Evolutionary conservation across 2,113 vertebrate genomes (phyloP).

Genomic region (Etheostoma cragini): DNA sequence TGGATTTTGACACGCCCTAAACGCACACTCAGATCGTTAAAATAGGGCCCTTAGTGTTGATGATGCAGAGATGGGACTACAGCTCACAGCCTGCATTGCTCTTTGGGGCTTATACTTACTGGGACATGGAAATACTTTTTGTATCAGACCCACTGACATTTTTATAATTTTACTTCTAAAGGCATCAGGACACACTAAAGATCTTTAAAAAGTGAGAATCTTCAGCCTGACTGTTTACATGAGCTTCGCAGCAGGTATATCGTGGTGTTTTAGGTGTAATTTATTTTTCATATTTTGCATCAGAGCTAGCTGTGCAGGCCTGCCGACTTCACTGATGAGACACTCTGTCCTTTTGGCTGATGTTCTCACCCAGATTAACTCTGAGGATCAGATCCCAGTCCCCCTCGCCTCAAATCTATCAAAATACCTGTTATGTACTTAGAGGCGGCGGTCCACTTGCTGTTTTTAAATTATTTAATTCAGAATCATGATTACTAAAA

Average conservation of each 20-base stretch:
- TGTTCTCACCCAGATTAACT: background rate
- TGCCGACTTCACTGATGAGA: background rate
- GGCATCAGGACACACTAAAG: background rate
- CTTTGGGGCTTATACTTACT: slow-evolving; percentile 21
- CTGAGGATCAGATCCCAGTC: background rate
- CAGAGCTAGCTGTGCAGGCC: background rate
- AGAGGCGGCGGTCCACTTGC: background rate
- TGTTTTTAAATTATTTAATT: background rate
- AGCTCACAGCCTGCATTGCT: background rate
- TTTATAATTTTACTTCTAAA: background rate
- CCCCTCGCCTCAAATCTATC: background rate
- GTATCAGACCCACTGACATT: background rate
- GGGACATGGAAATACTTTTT: background rate
- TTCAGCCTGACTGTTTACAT: background rate
- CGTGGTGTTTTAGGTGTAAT: background rate
- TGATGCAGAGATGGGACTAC: background rate
- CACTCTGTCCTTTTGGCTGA: background rate
- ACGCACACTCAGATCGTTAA: no score
- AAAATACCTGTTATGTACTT: background rate
- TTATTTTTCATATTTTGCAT: background rate
- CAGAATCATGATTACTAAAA: background rate
- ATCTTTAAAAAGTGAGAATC: background rate
- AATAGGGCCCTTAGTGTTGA: background rate
- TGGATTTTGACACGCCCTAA: no score
- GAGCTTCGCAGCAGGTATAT: background rate